These are phyloP conservation scores for Pandemis heparana DNA, from an alignment of 2,888 invertebrate species.

Conservation along the genomic window DNA sequence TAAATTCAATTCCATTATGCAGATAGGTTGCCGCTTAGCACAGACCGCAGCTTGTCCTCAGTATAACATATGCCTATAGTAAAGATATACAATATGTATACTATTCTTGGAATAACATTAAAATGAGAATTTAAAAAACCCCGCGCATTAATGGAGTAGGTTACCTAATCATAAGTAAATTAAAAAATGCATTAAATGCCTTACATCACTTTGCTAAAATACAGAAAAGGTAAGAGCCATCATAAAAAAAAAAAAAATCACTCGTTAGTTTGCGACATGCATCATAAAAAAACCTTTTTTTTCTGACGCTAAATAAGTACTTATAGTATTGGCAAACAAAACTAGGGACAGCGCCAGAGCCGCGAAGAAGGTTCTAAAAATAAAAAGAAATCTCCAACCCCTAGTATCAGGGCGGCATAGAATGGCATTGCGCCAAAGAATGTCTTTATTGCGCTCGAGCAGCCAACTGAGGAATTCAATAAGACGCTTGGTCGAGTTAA, in stretches of 20 bases:
- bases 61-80: not conserved
- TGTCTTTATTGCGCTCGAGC: slow-evolving; percentile 74
- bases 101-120: too few species aligned
- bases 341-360: slow-evolving; percentile 8
- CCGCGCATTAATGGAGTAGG: too few species aligned
- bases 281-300: too few species aligned
- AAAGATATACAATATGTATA: too few species aligned
- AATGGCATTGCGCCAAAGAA: slow-evolving; percentile 72
- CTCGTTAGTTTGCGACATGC: too few species aligned
- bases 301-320: too few species aligned
- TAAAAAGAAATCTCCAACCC: slow-evolving; percentile 32
- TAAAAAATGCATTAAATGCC: too few species aligned
- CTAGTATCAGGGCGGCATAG: slow-evolving; percentile 49
- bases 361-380: slow-evolving; percentile 27
- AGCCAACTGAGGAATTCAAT: slow-evolving; percentile 71
- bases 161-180: too few species aligned
- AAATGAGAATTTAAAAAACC: too few species aligned
- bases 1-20: slow-evolving; percentile 42
- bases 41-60: slow-evolving; percentile 25
- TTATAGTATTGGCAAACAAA: slow-evolving; percentile 22
- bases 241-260: too few species aligned
- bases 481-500: slow-evolving; percentile 64
- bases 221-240: too few species aligned
- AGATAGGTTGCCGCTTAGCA: slow-evolving; percentile 35
- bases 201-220: too few species aligned